Evolutionary conservation across 2,888 invertebrate genomes (phyloP).

Genomic region (Drosophila gaucha): DNA sequence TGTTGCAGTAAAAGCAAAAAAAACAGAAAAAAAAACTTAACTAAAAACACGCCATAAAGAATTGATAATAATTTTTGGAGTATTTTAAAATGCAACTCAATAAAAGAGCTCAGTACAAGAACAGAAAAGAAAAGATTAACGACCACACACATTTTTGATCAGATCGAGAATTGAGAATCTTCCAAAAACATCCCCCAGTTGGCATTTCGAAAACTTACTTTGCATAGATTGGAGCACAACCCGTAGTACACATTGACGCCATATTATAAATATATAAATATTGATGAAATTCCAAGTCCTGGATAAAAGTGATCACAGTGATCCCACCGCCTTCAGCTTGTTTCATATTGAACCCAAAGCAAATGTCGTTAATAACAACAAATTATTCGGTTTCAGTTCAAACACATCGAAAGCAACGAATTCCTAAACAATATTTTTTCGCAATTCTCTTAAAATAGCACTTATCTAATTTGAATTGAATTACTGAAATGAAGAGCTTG

Average conservation of each 20-base stretch:
- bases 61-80: constrained; percentile 72
- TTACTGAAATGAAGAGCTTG: constrained; percentile 4
- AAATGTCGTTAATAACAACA: constrained; percentile 30
- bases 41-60: constrained; percentile 43
- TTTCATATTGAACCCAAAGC: constrained; percentile 53
- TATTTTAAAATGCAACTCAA: constrained; percentile 57
- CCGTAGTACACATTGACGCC: constrained; percentile 14
- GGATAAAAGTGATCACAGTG: constrained; percentile 61
- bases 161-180: constrained; percentile 13
- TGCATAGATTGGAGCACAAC: constrained; percentile 30
- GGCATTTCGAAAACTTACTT: constrained; percentile 12
- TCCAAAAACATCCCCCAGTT: neutral
- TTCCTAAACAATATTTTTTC: constrained; percentile 12
- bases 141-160: constrained; percentile 13
- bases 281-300: constrained; percentile 17
- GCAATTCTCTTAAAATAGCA: constrained; percentile 2
- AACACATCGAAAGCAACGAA: constrained; percentile 50
- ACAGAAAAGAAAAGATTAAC: constrained; percentile 4
- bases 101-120: constrained; percentile 46
- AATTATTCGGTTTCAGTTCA: constrained; percentile 68
- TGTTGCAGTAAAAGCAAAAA: constrained; percentile 41
- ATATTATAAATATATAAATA: constrained; percentile 1
- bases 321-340: constrained; percentile 76
- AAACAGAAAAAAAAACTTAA: constrained; percentile 8
- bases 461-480: neutral